phyloP scores from a whole-genome alignment of 2,888 invertebrate species.

The Thera obeliscata region DNA sequence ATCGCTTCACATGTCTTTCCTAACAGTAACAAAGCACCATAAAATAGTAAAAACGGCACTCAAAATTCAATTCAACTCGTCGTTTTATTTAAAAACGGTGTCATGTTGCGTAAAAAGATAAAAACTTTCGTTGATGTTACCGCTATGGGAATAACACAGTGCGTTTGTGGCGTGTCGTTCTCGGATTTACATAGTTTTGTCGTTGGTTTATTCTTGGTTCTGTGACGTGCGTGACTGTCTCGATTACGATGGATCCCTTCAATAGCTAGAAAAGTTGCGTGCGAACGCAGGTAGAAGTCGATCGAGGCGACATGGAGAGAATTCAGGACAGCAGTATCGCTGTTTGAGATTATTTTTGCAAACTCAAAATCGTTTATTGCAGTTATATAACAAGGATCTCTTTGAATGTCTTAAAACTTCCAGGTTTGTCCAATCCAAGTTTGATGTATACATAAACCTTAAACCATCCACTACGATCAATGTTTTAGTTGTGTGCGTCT shows the following conservation, averaged over 20 bases:
- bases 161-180: conserved; percentile 39
- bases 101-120: conserved; percentile 58
- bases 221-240: conserved; percentile 20
- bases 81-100: conserved; percentile 58
- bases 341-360: neutral
- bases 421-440: too few relatives aligned
- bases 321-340: neutral
- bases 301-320: neutral
- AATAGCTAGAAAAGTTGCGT: conserved; percentile 8
- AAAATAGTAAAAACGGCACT: conserved; percentile 59
- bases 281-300: neutral
- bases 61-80: conserved; percentile 70
- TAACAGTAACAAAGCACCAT: conserved; percentile 71
- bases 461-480: neutral
- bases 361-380: too few relatives aligned
- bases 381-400: too few relatives aligned
- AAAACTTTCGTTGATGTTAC: conserved; percentile 51
- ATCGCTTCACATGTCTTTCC: conserved; percentile 64
- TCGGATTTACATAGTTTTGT: conserved; percentile 44
- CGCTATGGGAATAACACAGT: conserved; percentile 59
- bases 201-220: conserved; percentile 28
- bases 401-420: too few relatives aligned
- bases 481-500: neutral
- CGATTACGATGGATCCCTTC: neutral
- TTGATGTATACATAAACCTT: neutral